These are phyloP conservation scores for Linnaemya tessellans DNA, from an alignment of 2,888 invertebrate species.

Conservation along the genomic window DNA sequence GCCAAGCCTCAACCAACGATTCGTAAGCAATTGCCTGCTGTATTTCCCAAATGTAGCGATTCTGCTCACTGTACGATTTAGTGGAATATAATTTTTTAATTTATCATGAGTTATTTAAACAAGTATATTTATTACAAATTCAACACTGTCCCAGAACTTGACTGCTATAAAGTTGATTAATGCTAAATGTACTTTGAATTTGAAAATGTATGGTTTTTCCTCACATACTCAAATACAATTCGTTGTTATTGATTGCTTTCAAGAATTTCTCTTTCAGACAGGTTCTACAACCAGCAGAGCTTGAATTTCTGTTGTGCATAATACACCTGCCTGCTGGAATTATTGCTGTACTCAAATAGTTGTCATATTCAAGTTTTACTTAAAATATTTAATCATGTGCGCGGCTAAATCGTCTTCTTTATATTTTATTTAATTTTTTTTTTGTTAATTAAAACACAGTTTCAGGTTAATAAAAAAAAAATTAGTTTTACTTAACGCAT, in stretches of 20 bases:
- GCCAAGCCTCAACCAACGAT: background rate
- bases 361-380: conserved; percentile 29
- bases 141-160: background rate
- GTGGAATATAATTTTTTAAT: background rate
- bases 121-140: background rate
- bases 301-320: background rate
- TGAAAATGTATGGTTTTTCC: background rate
- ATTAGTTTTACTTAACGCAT: too few relatives aligned
- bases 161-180: background rate
- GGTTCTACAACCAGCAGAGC: background rate
- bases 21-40: background rate
- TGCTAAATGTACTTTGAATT: background rate
- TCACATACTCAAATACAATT: background rate
- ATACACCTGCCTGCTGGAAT: background rate
- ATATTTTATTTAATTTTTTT: background rate
- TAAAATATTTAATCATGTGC: background rate
- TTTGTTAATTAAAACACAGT: background rate
- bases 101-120: background rate
- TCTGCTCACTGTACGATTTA: background rate
- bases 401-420: background rate
- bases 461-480: background rate
- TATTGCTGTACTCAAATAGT: conserved; percentile 5
- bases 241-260: background rate
- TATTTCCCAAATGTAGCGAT: background rate
- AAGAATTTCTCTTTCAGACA: background rate